Evolutionary conservation across 2,797 vertebrate species (phyloP), one percentile per base, ranked within the genome.

Genomic region (Bovichtus diacanthus): DNA sequence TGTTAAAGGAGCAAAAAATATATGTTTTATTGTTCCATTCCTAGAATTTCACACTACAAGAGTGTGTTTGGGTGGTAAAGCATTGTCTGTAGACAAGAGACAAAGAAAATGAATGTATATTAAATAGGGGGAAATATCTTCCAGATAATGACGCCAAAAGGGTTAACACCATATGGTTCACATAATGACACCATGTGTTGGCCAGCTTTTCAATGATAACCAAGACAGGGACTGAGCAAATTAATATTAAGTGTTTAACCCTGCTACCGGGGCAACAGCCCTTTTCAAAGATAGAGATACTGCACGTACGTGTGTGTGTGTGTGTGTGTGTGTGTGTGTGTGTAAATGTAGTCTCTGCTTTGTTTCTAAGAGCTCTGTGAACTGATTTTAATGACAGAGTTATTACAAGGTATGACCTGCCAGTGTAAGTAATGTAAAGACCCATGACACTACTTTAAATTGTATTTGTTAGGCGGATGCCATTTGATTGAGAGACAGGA

Each of bases 201-300:
- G 38, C 16, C 38, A 64, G 7, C 31, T 38, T 61, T 43, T 44
- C 36, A 38, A 18, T 64, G 36, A 63, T 53, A 53, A 69, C 21
- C 47, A 62, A 19, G 15, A 51, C 12, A 59, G 50, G 23, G 7
- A 53, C 4, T 21, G 10, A 62, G 25, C 16, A 65, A 68, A 80
- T 80, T 34, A 60, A 78, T 73, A 78, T 46, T 65, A 49, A 58
- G 12, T 31, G 50, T 51, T 76, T 58, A 43, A 64, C 16, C 29
- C 51, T 55, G 59, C 49, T 61, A 12, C 61, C 31, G 2, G 7
- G 27, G 55, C 16, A 74, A 70, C 55, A 56, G 44, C 21, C 53
- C 12, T 34, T 27, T 67, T 60, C 1, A 0, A 43, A 43, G n/a
- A 62, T 27, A 41, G 3, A 13, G 6, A 53, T 9, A n/a, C n/a